Evolutionary conservation across 2,113 vertebrate genomes (phyloP).

Genomic region (Ophiodon elongatus): DNA sequence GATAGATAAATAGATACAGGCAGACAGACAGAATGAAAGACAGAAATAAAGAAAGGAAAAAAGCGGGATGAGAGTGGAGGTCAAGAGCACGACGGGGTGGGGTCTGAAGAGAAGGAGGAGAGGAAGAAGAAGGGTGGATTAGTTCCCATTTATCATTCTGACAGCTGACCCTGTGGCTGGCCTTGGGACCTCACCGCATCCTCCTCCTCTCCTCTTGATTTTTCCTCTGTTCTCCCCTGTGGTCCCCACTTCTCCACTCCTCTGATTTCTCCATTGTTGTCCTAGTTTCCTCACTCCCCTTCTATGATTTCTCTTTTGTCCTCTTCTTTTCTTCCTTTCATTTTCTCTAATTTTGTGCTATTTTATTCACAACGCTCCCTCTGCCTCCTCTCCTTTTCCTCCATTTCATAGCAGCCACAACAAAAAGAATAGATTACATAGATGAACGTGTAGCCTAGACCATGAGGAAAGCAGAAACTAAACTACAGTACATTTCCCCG

Average conservation of each 20-base stretch:
- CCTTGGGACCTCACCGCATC: constrained; percentile 76
- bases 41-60: constrained; percentile 1
- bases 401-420: neutral
- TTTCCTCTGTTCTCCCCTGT: constrained; percentile 37
- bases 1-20: constrained; percentile 2
- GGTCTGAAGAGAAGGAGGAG: constrained; percentile 53
- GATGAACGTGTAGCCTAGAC: constrained; percentile 14
- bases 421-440: constrained; percentile 43
- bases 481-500: constrained; percentile 44
- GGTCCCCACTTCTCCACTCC: constrained; percentile 51
- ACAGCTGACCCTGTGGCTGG: constrained; percentile 79
- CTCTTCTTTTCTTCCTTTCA: neutral
- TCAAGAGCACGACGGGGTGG: constrained; percentile 47
- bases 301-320: neutral
- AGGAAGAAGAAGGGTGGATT: constrained; percentile 63
- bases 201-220: constrained; percentile 48
- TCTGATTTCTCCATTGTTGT: constrained; percentile 45
- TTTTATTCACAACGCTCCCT: constrained; percentile 5
- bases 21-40: constrained; percentile 32
- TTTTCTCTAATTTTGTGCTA: neutral
- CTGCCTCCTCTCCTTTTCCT: neutral
- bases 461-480: constrained; percentile 30
- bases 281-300: constrained; percentile 4
- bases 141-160: constrained; percentile 78
- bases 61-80: constrained; percentile 34